Evolutionary conservation across 2,113 vertebrate genomes (phyloP), one percentile per base, ranked within the genome.

Genomic region (Oophaga pumilio): DNA sequence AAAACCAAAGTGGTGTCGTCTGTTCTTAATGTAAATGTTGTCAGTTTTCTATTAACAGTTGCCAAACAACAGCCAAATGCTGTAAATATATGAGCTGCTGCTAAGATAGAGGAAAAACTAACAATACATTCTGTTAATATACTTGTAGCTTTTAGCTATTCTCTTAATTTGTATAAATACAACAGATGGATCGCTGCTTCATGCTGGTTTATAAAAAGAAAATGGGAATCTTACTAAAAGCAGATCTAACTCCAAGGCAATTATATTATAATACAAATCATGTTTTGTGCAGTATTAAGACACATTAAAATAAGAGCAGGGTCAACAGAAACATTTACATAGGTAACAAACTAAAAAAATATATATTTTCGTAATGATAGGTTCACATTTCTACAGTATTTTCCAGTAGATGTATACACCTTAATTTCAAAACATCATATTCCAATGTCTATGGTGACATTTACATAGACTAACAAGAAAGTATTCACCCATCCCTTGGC

Each of bases 1-100:
- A 80, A 78, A 85, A 82, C 86, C 2, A 52, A 89, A 69, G 8
- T 86, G 66, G 76, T 33, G 49, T 89, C 78, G 69, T 88, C 8
- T 68, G 89, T 91, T 89, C 81, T 68, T 50, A 88, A 22, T 90
- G 79, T 90, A 86, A 86, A 89, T 60, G 81, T 28, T 90, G 82
- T 76, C 87, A 89, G 87, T 88, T 52, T 68, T 85, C 56, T 14
- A 1, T 33, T 88, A 90, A 84, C 89, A 89, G 89, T 90, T 89
- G 90, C 91, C 6, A 69, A 91, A 81, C 83, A 0, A 74, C 69
- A 77, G 84, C 88, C 78, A 71, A 85, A 86, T 86, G 76, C 49
- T 69, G 60, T 86, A 69, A 86, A 86, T 56, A 60, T 78, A 77
- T 66, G 49, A 79, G 24, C 88, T 90, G 86, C 89, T 88, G 84